Conservation (phyloP, 2,113 vertebrate genomes). For the Cervus canadensis region DNA sequence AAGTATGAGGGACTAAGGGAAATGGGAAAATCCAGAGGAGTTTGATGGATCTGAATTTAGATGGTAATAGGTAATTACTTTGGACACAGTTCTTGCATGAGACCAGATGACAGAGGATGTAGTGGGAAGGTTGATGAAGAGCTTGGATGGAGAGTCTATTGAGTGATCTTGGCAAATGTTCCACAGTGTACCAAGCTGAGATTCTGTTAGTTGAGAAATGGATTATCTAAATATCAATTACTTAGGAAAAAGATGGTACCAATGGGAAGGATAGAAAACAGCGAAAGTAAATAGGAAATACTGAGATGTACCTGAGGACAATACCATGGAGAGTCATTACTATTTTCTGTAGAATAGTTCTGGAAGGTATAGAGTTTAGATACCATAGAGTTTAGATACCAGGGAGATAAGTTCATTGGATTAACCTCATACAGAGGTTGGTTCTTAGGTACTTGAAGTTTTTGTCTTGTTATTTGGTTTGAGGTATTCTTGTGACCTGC, state of each 20-base stretch:
- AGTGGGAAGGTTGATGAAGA: background rate
- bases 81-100: background rate
- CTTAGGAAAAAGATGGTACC: background rate
- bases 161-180: background rate
- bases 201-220: constrained; percentile 6
- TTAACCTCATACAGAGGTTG: background rate
- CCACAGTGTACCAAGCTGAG: background rate
- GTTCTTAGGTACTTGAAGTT: background rate
- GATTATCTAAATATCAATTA: background rate
- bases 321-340: background rate
- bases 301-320: background rate
- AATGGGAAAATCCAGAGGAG: constrained; percentile 1
- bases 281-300: background rate
- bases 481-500: background rate
- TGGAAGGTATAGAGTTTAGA: background rate
- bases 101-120: background rate
- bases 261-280: background rate
- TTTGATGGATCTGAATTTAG: constrained; percentile 16
- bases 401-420: background rate
- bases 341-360: background rate
- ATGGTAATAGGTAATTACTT: background rate
- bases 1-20: background rate
- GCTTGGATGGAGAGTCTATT: background rate
- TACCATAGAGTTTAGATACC: background rate
- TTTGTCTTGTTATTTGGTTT: background rate